These are phyloP conservation scores for Dromas ardeola DNA, from an alignment of 2,113 vertebrate genomes.

Conservation along the genomic window DNA sequence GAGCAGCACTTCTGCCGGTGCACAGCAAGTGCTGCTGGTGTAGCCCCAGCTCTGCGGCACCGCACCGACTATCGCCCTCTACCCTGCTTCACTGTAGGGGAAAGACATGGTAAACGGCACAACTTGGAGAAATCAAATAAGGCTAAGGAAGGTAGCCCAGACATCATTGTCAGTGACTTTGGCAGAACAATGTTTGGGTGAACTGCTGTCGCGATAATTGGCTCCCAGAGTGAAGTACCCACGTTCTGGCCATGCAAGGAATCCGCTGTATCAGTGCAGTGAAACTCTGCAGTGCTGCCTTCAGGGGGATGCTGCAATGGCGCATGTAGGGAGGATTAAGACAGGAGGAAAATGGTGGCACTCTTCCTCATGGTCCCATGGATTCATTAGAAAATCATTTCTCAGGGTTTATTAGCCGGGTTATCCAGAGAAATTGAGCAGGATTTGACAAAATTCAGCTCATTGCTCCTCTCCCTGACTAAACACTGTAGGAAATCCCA, in stretches of 20 bases:
- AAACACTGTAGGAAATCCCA: neutral
- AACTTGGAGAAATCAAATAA: neutral
- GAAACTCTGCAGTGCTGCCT: neutral
- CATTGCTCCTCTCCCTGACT: neutral
- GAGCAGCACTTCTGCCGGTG: neutral
- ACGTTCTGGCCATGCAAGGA: neutral
- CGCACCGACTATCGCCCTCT: accelerated
- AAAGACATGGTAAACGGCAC: neutral
- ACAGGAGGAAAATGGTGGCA: neutral
- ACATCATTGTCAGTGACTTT: accelerated
- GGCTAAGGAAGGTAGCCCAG: neutral
- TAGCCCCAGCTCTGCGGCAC: neutral
- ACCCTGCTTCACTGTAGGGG: neutral
- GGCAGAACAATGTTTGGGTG: neutral
- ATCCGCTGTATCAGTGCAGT: accelerated
- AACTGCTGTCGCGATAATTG: neutral
- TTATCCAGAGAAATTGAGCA: neutral
- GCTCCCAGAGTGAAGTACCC: neutral
- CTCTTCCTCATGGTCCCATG: neutral
- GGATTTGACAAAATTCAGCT: neutral
- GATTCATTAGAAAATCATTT: neutral
- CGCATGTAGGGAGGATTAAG: neutral
- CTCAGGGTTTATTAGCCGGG: neutral
- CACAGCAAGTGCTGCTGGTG: accelerated
- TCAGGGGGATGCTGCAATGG: neutral